Base-by-base conservation (phyloP, 2,113 vertebrate genomes). In the Microcebus murinus region DNA sequence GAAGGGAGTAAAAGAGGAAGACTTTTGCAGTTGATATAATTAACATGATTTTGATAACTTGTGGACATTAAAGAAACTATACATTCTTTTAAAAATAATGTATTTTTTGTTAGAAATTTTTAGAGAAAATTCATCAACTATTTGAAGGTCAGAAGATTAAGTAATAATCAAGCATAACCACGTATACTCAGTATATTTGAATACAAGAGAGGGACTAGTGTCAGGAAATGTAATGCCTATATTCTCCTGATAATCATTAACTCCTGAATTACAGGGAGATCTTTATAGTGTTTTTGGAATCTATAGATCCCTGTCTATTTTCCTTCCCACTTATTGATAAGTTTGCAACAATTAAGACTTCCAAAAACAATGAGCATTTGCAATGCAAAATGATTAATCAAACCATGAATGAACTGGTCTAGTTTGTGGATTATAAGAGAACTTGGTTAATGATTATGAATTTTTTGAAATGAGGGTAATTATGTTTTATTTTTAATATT, bases 121-220 rank as follows among this genome's bases (percentile, higher is more conserved):
- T 79, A 36, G 74, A 85, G 45, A 90, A 92, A 90, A 88, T 6
- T 48, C 45, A 67, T 34, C 31, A 82, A 94, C 27, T 92, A 76
- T 48, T 23, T 93, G 5, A 74, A 95, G 14, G 1, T 77, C 52
- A 42, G 52, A 81, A 92, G 12, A 73, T 3, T 94, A 59, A 92
- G 36, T 61, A 93, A 87, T 74, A 86, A 74, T 90, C 63, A 93
- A 74, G 14, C 27, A 65, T 73, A 90, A 76, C 79, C 57, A 63
- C 13, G 7, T 39, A 34, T 29, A 57, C 17, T 79, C 34, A 85
- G 15, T n/a, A 25, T 36, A 85, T 73, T 17, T 87, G 36, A 87
- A 94, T 73, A n/a, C 42, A 50, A 76, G 6, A 81, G 71, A 92
- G 15, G 39, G 63, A 55, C 83, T 12, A 50, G 0, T 77, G 17